Evolutionary conservation across 2,797 vertebrate species (phyloP), one percentile per base, ranked within the genome.

Genomic region (Acanthiza pusilla): DNA sequence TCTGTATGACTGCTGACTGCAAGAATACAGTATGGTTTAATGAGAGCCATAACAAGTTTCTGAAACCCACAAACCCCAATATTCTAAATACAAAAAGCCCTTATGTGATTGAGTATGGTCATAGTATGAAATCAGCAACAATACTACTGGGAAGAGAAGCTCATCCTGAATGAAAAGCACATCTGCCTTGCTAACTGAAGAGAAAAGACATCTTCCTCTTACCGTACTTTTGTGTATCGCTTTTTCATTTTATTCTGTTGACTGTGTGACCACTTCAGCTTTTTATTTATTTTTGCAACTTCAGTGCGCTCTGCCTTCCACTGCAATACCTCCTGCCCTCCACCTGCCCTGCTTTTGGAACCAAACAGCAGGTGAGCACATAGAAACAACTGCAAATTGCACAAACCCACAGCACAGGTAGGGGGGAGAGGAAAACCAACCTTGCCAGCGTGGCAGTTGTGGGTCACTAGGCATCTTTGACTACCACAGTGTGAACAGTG

Each of bases 1-100:
- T 51, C 77, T 76, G 34, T 29, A 34, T 47, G 72, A 78, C 62
- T 85, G 77, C 76, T 93, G 75, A 92, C 70, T 89, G 77, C 83
- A 88, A 73, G 65, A 80, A 72, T 7, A 88, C 42, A 75, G 87
- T 95, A 93, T 94, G 93, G 72, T 96, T 91, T 92, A 73, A 53
- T 45, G 87, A 82, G 51, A 95, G 91, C 73, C 40, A 11, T 63
- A 92, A 84, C 34, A 66, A 77, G 74, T 50, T 90, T 84, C 72
- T 0, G 5, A 93, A 93, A 78, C 78, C 88, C 85, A 91, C 71
- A 88, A 82, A 93, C 16, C 9, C 19, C 83, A 90, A 66, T 63
- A 85, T 77, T 75, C 71, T 89, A 86, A 92, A 67, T 75, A 93
- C 47, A 89, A 88, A 94, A 95, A 94, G 91, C 88, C 91, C 88